Percentiles rank a stretch among this genome's conserved stretches.
phyloP scores from a whole-genome alignment of 2,797 vertebrate genomes.

The Enteromius afrohamiltoni region DNA sequence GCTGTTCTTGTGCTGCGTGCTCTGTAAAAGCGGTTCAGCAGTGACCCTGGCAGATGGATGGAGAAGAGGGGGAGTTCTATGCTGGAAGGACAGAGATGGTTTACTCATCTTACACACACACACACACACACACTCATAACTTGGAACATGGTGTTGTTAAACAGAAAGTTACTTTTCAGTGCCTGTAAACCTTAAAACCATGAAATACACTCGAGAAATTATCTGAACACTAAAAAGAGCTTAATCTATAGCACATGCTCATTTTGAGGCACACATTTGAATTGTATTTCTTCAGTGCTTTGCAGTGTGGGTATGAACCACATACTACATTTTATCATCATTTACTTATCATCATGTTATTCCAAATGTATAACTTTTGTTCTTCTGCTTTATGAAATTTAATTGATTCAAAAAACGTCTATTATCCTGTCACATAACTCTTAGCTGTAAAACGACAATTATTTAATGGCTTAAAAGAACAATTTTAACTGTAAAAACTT shows the following conservation, averaged over 20 bases:
- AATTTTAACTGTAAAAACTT: neutral
- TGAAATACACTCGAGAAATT: constrained; percentile 9
- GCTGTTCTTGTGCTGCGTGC: neutral
- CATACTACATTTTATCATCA: neutral
- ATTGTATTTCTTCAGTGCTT: neutral
- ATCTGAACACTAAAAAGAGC: neutral
- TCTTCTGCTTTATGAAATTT: neutral
- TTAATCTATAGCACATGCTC: neutral
- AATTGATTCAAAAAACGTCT: neutral
- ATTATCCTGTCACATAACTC: neutral
- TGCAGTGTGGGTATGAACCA: neutral
- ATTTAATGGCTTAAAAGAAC: neutral
- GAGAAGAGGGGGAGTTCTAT: neutral
- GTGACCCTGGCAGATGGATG: constrained; percentile 48
- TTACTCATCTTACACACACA: constrained; percentile 66
- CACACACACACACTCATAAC: constrained; percentile 22
- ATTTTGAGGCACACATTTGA: neutral
- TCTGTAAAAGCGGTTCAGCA: constrained; percentile 15
- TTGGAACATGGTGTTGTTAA: constrained; percentile 26
- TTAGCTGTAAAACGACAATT: neutral
- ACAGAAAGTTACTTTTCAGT: constrained; percentile 37
- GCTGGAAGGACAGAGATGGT: constrained; percentile 70
- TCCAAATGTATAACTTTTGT: neutral
- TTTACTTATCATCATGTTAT: neutral
- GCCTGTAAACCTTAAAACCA: constrained; percentile 33